Base-by-base conservation (phyloP, 2,113 vertebrate species). In the Zootoca vivipara region DNA sequence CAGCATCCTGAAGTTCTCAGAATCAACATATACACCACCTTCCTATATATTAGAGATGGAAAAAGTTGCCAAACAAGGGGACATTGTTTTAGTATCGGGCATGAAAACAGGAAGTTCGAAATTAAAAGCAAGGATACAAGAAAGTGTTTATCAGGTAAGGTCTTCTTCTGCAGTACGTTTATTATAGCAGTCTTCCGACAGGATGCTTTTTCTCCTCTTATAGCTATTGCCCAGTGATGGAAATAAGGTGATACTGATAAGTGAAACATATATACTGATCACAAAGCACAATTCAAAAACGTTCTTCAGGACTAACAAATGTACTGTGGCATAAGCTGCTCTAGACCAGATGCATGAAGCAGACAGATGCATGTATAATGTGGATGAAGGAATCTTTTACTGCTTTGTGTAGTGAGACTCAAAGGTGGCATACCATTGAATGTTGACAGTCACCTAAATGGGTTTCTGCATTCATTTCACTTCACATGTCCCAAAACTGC, bases 21-120 rank as follows among this genome's bases (percentile, higher is more conserved):
- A 99, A 95, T 99, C 99, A 2, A 98, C 98, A 0, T 99, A 99
- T 82, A 98, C 94, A 1, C 98, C 99, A 2, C 98, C 98, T 33
- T 91, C 93, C 8, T 98, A 99, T 93, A 99, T 99, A 95, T 97
- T 96, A 0, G 98, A 99, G 93, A 99, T 99, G 99, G 99, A 99
- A 94, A 98, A 98, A 89, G 97, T 97, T 38, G 98, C 98, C 78
- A 98, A 98, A 95, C 98, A 99, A 89, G 98, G 99, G 6, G 99
- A 99, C 85, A 97, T 96, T 18, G 87, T 98, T 90, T 84, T 98
- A 70, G 97, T 98, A 87, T 97, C 97, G 7, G 97, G 97, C n/a
- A 95, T 96, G 94, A 98, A 97, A 95, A 98, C 97, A 0, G 97
- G 97, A 38, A 97, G 96, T 84, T 97, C 97, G 88, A 97, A 95